Conservation (phyloP, 2,888 invertebrate genomes). For the Athalia rosae region DNA sequence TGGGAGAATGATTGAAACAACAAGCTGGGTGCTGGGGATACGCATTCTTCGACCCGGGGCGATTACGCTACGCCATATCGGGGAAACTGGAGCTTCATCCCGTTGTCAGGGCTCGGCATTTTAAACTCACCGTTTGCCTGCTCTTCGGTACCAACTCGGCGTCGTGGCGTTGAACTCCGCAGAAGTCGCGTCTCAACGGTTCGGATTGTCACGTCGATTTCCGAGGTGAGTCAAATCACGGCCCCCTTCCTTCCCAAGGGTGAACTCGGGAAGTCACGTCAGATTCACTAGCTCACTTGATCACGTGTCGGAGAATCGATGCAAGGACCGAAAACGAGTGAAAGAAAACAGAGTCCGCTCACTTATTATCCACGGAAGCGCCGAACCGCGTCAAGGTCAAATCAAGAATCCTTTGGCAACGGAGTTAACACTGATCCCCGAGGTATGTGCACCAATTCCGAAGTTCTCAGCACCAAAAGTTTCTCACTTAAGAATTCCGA, state of each 20-base stretch:
- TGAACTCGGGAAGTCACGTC: neutral
- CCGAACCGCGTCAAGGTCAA: slow-evolving; percentile 12
- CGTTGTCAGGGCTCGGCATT: slow-evolving; percentile 29
- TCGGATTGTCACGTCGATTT: neutral
- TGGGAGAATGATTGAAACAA: slow-evolving; percentile 15
- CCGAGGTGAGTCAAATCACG: no score
- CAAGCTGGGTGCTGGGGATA: neutral
- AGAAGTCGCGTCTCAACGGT: slow-evolving; percentile 9
- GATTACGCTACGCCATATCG: slow-evolving; percentile 14
- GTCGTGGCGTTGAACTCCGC: slow-evolving; percentile 10
- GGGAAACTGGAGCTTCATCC: slow-evolving; percentile 12
- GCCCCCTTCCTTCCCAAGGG: no score
- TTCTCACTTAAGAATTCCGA: slow-evolving; percentile 43
- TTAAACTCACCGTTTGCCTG: slow-evolving; percentile 39
- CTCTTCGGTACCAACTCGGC: slow-evolving; percentile 1
- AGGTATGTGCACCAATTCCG: slow-evolving; percentile 33
- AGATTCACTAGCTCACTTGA: slow-evolving; percentile 34
- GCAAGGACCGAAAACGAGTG: slow-evolving; percentile 1
- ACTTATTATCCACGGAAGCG: neutral
- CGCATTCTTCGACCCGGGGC: slow-evolving; percentile 15
- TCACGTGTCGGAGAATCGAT: slow-evolving; percentile 20
- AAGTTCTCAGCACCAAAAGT: slow-evolving; percentile 21
- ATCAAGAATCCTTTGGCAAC: slow-evolving; percentile 26
- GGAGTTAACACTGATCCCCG: slow-evolving; percentile 36
- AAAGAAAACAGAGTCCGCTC: neutral